phyloP scores from a whole-genome alignment of 2,113 vertebrate genomes.

The Emydura subglobosa region DNA sequence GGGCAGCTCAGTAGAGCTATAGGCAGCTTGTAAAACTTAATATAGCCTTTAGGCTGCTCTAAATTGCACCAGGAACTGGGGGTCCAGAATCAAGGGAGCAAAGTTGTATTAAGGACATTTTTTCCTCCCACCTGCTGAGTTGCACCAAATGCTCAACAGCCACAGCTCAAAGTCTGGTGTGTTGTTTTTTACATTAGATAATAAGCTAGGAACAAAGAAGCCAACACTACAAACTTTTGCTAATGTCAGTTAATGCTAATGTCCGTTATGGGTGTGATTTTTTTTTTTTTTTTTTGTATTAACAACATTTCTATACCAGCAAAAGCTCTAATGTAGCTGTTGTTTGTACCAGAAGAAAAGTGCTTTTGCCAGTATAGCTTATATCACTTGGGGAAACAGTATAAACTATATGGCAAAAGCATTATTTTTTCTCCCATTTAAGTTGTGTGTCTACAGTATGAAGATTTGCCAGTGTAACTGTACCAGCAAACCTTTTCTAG shows the following conservation, averaged over 20 bases:
- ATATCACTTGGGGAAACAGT: neutral
- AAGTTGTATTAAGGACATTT: neutral
- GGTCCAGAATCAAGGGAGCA: neutral
- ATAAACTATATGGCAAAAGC: neutral
- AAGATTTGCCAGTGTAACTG: neutral
- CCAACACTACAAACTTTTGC: neutral
- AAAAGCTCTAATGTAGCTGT: neutral
- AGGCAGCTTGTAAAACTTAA: neutral
- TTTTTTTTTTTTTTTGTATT: too few species aligned
- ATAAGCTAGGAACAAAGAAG: neutral
- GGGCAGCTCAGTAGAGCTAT: neutral
- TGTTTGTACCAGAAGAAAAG: neutral
- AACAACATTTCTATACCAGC: neutral
- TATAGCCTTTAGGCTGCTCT: neutral
- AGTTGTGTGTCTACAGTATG: neutral
- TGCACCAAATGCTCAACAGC: constrained; percentile 13
- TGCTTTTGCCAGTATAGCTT: neutral
- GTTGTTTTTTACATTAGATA: neutral
- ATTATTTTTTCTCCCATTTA: neutral
- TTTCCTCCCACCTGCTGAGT: neutral
- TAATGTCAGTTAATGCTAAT: neutral
- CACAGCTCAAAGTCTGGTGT: neutral
- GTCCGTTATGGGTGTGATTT: neutral
- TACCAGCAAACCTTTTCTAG: neutral
- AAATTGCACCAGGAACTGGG: neutral